Conservation (phyloP, 2,113 vertebrate genomes). For the Athene noctua region DNA sequence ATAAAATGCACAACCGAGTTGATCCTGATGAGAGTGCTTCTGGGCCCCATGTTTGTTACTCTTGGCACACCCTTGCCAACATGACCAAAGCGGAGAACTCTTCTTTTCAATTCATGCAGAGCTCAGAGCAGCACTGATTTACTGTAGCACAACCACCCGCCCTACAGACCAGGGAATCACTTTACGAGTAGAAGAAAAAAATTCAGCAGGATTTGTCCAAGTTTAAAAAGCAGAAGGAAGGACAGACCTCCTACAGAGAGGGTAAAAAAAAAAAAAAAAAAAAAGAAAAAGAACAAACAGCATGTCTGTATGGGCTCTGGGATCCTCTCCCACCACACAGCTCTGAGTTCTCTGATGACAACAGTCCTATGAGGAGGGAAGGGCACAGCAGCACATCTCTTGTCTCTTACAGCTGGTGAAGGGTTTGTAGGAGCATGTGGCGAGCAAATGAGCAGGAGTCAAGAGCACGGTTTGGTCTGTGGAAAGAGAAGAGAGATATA, state of each 20-base stretch:
- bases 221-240: slow-evolving; percentile 36
- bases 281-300: not conserved
- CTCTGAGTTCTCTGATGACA: not conserved
- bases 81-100: not conserved
- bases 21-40: not conserved
- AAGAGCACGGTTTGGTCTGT: slow-evolving; percentile 84
- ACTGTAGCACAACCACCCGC: not conserved
- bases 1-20: not conserved
- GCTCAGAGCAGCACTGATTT: not conserved
- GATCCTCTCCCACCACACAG: not conserved
- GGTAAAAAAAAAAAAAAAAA: no score
- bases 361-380: not conserved
- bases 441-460: slow-evolving; percentile 84
- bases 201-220: slow-evolving; percentile 21
- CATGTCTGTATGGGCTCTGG: not conserved
- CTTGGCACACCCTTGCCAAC: not conserved
- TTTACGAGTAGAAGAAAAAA: not conserved
- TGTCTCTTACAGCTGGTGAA: slow-evolving; percentile 71
- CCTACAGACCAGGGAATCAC: not conserved
- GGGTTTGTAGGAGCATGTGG: slow-evolving; percentile 84
- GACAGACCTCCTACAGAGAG: not conserved
- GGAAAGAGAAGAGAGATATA: not conserved
- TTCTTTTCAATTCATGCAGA: not conserved
- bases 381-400: not conserved
- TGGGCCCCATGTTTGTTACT: accelerated